phyloP scores from a whole-genome alignment of 1,140 invertebrate species.

The Cydia strobilella region DNA sequence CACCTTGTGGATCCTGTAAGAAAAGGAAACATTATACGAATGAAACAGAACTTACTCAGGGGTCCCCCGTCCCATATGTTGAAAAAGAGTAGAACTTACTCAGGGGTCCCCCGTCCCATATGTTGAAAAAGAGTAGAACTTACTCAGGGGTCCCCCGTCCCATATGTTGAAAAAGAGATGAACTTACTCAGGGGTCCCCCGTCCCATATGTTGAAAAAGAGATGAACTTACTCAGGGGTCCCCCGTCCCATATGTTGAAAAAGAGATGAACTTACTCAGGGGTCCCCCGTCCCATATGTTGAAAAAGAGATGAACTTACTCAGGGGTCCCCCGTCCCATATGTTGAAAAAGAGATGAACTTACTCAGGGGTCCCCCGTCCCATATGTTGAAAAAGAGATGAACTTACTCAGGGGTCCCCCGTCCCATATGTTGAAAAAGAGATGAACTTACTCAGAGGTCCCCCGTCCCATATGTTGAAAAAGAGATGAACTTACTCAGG shows the following conservation, averaged over 20 bases:
- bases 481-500: background rate
- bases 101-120: background rate
- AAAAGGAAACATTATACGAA: background rate
- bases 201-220: background rate
- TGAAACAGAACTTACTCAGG: background rate
- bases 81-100: background rate
- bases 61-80: background rate
- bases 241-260: background rate
- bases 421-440: background rate
- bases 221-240: background rate
- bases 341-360: background rate
- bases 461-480: background rate
- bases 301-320: background rate
- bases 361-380: background rate
- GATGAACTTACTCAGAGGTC: background rate
- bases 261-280: background rate
- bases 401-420: background rate
- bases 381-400: background rate
- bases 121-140: background rate
- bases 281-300: background rate
- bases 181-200: background rate
- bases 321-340: background rate
- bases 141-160: background rate
- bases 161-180: background rate
- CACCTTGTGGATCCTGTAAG: constrained; percentile 9